A percentile compares a stretch with the other conserved stretches of the same genome.
Conservation (phyloP, 2,797 vertebrate species). For the Taeniopygia guttata region DNA sequence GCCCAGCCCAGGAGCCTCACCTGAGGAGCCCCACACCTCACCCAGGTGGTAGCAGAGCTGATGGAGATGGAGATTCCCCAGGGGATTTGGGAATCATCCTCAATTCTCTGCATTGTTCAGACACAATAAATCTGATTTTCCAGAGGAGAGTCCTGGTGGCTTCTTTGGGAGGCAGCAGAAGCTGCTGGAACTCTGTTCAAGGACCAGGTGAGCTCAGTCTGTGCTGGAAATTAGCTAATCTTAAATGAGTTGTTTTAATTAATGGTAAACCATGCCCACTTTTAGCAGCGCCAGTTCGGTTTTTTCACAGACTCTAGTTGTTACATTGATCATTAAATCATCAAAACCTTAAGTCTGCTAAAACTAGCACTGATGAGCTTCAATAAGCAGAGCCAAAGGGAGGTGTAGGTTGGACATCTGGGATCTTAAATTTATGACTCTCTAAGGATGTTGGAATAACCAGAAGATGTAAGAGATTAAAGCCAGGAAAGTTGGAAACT, state of each 20-base stretch:
- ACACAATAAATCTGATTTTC: background rate
- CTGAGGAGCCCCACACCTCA: background rate
- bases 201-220: background rate
- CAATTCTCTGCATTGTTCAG: background rate
- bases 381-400: background rate
- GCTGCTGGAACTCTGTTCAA: background rate
- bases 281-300: background rate
- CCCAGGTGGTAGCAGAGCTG: background rate
- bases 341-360: background rate
- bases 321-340: background rate
- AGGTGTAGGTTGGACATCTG: background rate
- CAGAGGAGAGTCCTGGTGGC: background rate
- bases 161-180: background rate
- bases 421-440: background rate
- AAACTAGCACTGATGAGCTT: background rate
- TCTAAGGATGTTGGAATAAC: background rate
- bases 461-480: background rate
- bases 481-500: background rate
- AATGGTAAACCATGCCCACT: background rate
- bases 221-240: background rate
- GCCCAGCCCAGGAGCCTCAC: background rate
- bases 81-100: background rate
- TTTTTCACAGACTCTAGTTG: background rate
- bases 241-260: background rate
- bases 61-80: background rate